Percentiles rank a stretch among this genome's conserved stretches.
Evolutionary conservation across 2,888 invertebrate genomes (phyloP).

Genomic region (Spatulosminthurus flaviceps): DNA sequence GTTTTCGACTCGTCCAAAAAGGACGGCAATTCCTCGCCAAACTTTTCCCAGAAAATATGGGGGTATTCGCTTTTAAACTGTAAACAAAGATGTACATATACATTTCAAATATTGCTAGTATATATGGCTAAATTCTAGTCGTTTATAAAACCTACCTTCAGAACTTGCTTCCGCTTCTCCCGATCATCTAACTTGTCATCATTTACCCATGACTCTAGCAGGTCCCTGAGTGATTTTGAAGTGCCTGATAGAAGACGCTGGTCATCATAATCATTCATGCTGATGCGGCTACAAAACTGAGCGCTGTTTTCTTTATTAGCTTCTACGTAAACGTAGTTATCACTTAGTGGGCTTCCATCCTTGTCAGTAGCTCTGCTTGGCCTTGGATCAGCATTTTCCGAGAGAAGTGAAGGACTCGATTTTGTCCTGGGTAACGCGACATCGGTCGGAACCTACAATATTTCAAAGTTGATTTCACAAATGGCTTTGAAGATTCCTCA

Average conservation of each 20-base stretch:
- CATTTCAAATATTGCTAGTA: too few species aligned
- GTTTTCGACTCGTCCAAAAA: slow-evolving; percentile 40
- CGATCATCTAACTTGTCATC: slow-evolving; percentile 52
- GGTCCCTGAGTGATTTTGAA: slow-evolving; percentile 53
- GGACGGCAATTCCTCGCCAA: slow-evolving; percentile 47
- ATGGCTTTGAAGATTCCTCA: too few species aligned
- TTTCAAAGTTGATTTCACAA: too few species aligned
- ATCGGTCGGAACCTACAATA: slow-evolving; percentile 37
- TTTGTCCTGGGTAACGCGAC: neutral
- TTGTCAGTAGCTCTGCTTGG: neutral
- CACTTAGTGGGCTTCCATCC: slow-evolving; percentile 29
- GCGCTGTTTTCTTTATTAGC: slow-evolving; percentile 54
- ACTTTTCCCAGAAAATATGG: slow-evolving; percentile 60
- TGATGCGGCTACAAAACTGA: slow-evolving; percentile 58
- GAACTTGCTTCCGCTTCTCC: slow-evolving; percentile 47
- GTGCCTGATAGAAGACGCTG: slow-evolving; percentile 57
- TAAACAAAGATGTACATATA: slow-evolving; percentile 42
- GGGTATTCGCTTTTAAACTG: slow-evolving; percentile 60
- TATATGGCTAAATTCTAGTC: too few species aligned
- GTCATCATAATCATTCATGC: slow-evolving; percentile 59
- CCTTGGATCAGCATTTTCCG: neutral
- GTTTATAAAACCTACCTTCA: too few species aligned
- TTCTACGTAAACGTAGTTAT: slow-evolving; percentile 38
- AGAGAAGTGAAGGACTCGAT: neutral
- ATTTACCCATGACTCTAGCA: slow-evolving; percentile 52